Base-by-base conservation (phyloP, 2,113 vertebrate genomes). In the Eudyptes chrysolophus region DNA sequence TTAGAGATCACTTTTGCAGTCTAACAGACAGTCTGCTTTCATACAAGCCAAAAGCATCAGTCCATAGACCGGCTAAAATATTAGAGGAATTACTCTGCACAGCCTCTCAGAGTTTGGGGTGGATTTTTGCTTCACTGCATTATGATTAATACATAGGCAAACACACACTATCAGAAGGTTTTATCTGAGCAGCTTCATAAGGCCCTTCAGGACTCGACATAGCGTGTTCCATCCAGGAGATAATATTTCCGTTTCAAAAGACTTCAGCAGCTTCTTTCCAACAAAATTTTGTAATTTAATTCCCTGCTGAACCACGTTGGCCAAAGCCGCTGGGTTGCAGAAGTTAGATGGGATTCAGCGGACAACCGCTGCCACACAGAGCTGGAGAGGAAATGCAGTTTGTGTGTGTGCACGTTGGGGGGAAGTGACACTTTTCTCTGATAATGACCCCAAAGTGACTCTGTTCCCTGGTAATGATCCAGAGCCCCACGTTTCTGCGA, bases 401-500 rank as follows among this genome's bases (percentile, higher is more conserved):
- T 40, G 16, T 42, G 42, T 42, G 42, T 42, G 42, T 15, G 42
- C 42, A 6, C 14, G 6, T 42, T 46, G 44, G 18, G 17, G 44
- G 17, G 16, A 46, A 22, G 19, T 30, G 29, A 57, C n/a, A 57
- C 22, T 87, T 87, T 95, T 87, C 84, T 97, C 75, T 94, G 82
- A 85, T 88, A 90, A 93, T 84, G 94, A 97, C 96, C 96, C 79
- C 54, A 55, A 46, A 90, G 86, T 71, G 49, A 89, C 96, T 95
- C 61, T 66, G 62, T 94, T 97, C 62, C 19, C 46, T 85, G 66
- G 78, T 97, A 96, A 96, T 82, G 87, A 97, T 96, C 70, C 78
- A 79, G 46, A 95, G 84, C 95, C 68, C 70, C 87, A 87, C 1
- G 75, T 83, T 91, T 52, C 93, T 89, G 65, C 7, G 0, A 60